Evolutionary conservation across 1,140 invertebrate species (phyloP), one percentile per base, ranked within the genome.

Genomic region (Zaprionus gabonicus): DNA sequence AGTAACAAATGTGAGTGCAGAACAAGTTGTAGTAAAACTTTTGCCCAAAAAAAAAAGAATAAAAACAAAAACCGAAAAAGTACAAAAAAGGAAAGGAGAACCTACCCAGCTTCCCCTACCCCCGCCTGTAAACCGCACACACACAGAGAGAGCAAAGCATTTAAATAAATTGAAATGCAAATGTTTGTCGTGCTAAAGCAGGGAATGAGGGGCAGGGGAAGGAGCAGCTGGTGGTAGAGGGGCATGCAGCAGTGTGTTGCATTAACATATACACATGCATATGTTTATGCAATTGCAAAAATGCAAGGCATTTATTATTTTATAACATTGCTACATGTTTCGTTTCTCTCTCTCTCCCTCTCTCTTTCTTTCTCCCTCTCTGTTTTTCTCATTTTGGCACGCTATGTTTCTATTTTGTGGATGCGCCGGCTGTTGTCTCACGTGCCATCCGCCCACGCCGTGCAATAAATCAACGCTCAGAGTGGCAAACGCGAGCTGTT

Each of bases 1-100:
- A 92, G 92, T 97, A 46, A 97, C 97, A 51, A 95, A 95, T 91
- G 97, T 97, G 94, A 95, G 94, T 94, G 59, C 56, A 71, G 71
- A 78, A 84, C 77, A 84, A 78, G 74, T 85, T 82, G 78, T 72
- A 77, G 71, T 20, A 51, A 69, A 85, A 80, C 68, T 88, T 82
- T 87, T 82, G 57, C 76, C 75, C 67, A 56, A 78, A 69, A 77
- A 85, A 49, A 38, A 7, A 38, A 31, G 65, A 63, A 65, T 10
- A 46, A 67, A 62, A 64, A 23, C 20, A 36, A 81, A 60, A 31
- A 56, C 51, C 38, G n/a, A 7, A 56, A 71, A 28, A 46, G 53
- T 15, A 27, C 10, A 13, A 41, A 53, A 53, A 49, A 41, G 28
- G 7, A 20, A 41, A 49, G 17, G 55, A 53, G 58, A 68, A 69